Base-by-base conservation (phyloP, 2,888 invertebrate species). In the Eupithecia tripunctaria region DNA sequence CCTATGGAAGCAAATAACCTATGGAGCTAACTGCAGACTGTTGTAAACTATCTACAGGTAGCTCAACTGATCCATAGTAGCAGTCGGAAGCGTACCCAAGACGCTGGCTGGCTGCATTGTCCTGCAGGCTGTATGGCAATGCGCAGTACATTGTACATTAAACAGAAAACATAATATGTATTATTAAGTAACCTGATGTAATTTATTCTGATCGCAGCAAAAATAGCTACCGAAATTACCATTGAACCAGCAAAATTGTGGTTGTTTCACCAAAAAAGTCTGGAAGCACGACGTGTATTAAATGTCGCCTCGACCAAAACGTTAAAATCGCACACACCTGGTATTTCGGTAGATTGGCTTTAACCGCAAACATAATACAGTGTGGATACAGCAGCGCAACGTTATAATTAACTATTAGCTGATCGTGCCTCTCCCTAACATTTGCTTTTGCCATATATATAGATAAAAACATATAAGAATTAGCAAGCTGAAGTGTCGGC, bases 331-430 rank as follows among this genome's bases (percentile, higher is more conserved):
- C 56, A 71, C 65, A 71, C 74, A 70, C 71, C 73, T 74, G 73
- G 73, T 75, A 74, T 67, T 73, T 72, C 63, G 70, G 67, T 73
- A 72, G 76, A 73, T 76, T 76, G 76, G 66, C 71, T 66, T 29
- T 32, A 64, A 76, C 75, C 75, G 27, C 75, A 75, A 51, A 43
- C 69, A 67, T 18, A 51, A n/a, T 69, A 64, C 25, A 41, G 7
- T 21, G 36, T 14, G n/a, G 56, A 64, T 63, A 25, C 67, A 75
- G 75, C 29, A 72, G 43, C 47, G 18, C 67, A 69, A 41, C 2
- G 67, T 27, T 2, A 36, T 32, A 18, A 32, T 36, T 21, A n/a
- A 36, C 18, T 60, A 56, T 25, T 14, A 56, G 41, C 36, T 36
- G 36, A 36, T 15, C 41, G 18, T 41, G 8, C 5, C 1, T 41